Evolutionary conservation across 2,888 invertebrate genomes (phyloP), one percentile per base, ranked within the genome.

Genomic region (Eugnorisma glareosa): DNA sequence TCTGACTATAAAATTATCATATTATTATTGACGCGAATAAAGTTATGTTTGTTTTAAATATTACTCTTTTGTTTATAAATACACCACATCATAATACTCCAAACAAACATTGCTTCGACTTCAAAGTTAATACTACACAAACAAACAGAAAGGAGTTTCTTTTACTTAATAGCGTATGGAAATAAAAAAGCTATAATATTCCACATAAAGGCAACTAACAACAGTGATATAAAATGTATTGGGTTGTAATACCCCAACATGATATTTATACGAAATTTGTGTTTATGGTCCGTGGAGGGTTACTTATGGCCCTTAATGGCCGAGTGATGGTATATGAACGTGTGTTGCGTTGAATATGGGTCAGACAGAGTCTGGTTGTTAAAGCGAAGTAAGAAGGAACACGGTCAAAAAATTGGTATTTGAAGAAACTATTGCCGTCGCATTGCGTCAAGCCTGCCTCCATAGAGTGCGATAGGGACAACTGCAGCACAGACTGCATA

Each of bases 211-310:
- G 8, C 45, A 67, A 67, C 59, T 67, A 80, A 63, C n/a, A 13
- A 37, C 67, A 59, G 31, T 66, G 40, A 66, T 59, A 35, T 35
- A 40, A 68, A 82, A 61, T 51, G 63, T 82, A 71, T 86, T 40
- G 63, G 61, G 67, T 57, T 40, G 63, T 73, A 73, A 86, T 63
- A 77, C 67, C 57, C 68, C 61, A 68, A 77, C 79, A 64, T 70
- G 63, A 69, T 86, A 86, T 86, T 77, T 83, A 83, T 78, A 73
- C 24, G 70, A 83, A 86, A 70, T 83, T 73, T 61, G 28, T 51
- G 45, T 73, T 86, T 86, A 83, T 83, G 73, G 71, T 15, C 84
- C 40, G 28, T 72, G 35, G 67, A 63, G 57, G 57, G 77, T 83
- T 82, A 73, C 72, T 67, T 73, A 73, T 59, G 61, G 63, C 24